These are phyloP conservation scores for Aeoliscus strigatus DNA, from an alignment of 2,797 vertebrate species.

Conservation along the genomic window DNA sequence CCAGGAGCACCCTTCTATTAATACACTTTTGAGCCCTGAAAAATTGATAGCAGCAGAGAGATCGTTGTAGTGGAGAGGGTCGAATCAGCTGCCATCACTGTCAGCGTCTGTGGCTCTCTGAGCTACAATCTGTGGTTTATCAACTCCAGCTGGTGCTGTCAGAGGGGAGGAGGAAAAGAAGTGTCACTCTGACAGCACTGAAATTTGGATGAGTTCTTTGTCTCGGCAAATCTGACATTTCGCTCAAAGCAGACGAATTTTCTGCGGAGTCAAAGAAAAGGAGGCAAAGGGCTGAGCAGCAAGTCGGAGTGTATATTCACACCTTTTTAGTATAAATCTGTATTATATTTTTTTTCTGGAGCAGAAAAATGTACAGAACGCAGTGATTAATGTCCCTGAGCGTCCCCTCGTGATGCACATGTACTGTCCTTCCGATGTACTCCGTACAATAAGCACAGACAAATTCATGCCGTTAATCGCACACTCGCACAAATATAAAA, in stretches of 20 bases:
- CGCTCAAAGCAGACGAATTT: slow-evolving; percentile 27
- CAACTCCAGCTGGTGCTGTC: slow-evolving; percentile 57
- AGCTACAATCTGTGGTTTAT: slow-evolving; percentile 55
- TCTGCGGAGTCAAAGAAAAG: slow-evolving; percentile 30
- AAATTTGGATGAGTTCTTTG: slow-evolving; percentile 38
- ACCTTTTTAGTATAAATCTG: neutral
- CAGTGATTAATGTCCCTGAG: too few relatives aligned
- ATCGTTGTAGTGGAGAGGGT: slow-evolving; percentile 52
- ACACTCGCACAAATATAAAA: too few relatives aligned
- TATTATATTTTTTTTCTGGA: too few relatives aligned
- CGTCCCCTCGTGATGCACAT: too few relatives aligned
- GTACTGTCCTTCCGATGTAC: too few relatives aligned
- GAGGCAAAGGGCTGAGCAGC: neutral
- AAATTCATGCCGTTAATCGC: too few relatives aligned
- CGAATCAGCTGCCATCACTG: slow-evolving; percentile 53
- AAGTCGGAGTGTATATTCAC: too few relatives aligned
- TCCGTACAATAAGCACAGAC: too few relatives aligned
- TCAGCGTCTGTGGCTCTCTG: slow-evolving; percentile 49
- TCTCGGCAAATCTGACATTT: slow-evolving; percentile 30
- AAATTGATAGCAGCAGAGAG: slow-evolving; percentile 62
- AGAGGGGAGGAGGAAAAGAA: slow-evolving; percentile 35
- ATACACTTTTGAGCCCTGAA: slow-evolving; percentile 62
- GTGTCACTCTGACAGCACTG: slow-evolving; percentile 46
- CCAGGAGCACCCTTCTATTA: slow-evolving; percentile 62
- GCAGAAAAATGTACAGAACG: too few relatives aligned